Percentiles rank a stretch among this genome's conserved stretches.
These are phyloP conservation scores for Ephialtes manifestator DNA, from an alignment of 2,888 invertebrate species.

Conservation along the genomic window DNA sequence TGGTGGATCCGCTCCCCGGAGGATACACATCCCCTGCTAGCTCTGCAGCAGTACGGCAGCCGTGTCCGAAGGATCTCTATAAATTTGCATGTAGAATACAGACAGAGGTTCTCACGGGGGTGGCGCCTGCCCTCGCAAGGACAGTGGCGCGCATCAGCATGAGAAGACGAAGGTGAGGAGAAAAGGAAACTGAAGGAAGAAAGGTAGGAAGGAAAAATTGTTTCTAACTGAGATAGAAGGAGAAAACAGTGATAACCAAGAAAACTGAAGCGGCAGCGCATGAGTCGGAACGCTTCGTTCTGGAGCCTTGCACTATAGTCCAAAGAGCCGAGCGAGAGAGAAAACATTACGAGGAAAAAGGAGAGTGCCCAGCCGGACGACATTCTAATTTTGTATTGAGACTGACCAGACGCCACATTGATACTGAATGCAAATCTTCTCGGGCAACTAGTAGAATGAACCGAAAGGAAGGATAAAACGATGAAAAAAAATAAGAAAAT, in stretches of 20 bases:
- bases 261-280: background rate
- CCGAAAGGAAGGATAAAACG: constrained; percentile 7
- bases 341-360: constrained; percentile 20
- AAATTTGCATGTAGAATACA: constrained; percentile 86
- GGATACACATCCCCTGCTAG: constrained; percentile 79
- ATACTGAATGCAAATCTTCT: constrained; percentile 67
- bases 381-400: constrained; percentile 74
- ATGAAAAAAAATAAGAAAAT: constrained; percentile 22
- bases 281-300: constrained; percentile 25
- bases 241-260: constrained; percentile 9
- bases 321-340: constrained; percentile 5
- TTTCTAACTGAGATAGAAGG: constrained; percentile 38
- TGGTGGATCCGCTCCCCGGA: constrained; percentile 82
- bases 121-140: constrained; percentile 56
- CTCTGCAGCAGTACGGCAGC: constrained; percentile 75
- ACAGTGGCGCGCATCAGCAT: constrained; percentile 57
- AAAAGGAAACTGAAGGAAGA: constrained; percentile 36
- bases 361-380: constrained; percentile 70
- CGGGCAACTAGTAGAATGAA: constrained; percentile 17
- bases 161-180: constrained; percentile 51
- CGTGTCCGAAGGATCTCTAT: constrained; percentile 86
- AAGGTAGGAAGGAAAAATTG: constrained; percentile 43
- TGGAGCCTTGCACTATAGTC: background rate
- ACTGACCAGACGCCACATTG: constrained; percentile 70
- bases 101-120: constrained; percentile 80